These are phyloP conservation scores for Neolamprologus devosi DNA, from an alignment of 2,113 vertebrate species.

Conservation along the genomic window DNA sequence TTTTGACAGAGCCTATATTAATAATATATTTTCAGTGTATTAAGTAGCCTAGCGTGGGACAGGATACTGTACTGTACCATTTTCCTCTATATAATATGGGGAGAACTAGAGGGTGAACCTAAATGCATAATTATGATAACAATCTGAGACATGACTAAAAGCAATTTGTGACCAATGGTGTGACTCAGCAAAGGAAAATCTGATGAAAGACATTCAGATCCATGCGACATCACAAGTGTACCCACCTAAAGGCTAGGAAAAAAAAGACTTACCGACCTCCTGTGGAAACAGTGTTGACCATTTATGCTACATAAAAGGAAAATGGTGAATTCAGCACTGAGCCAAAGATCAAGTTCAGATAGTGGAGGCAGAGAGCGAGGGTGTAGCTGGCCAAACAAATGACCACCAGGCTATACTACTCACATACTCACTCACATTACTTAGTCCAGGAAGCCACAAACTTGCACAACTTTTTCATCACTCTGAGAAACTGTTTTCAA, in stretches of 20 bases:
- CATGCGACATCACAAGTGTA: not conserved
- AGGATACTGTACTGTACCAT: not conserved
- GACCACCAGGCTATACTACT: not conserved
- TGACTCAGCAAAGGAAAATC: not conserved
- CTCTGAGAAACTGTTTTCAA: not conserved
- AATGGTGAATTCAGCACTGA: not conserved
- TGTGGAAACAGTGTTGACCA: not conserved
- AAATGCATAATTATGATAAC: not conserved
- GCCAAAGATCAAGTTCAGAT: not conserved
- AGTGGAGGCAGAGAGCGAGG: not conserved
- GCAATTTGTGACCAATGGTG: not conserved
- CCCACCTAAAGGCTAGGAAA: not conserved
- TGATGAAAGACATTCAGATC: not conserved
- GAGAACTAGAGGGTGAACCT: not conserved
- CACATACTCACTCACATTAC: not conserved
- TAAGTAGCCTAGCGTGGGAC: not conserved
- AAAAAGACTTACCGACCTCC: not conserved
- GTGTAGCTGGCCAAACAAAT: not conserved
- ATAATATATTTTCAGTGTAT: not conserved
- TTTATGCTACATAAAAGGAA: not conserved
- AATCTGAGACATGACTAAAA: not conserved
- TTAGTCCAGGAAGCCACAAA: not conserved
- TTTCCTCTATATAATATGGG: not conserved
- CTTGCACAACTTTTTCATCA: not conserved
- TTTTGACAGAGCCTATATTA: not conserved